Conservation (phyloP, 2,797 vertebrate genomes). For the Euthynnus affinis region DNA sequence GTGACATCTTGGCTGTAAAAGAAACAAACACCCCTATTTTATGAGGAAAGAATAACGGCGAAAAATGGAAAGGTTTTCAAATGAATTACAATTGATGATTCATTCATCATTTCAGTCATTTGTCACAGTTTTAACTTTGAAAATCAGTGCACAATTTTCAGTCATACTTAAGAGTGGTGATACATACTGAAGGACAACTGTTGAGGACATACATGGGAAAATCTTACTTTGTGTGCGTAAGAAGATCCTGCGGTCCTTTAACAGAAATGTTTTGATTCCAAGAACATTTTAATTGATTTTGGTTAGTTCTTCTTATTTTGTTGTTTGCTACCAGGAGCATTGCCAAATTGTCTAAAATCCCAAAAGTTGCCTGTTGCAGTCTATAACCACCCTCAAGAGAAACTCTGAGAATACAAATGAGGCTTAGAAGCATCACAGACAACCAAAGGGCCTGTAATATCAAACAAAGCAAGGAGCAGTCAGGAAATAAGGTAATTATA, state of each 20-base stretch:
- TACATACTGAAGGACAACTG: constrained; percentile 50
- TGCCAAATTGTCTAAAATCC: constrained; percentile 24
- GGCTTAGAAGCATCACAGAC: constrained; percentile 61
- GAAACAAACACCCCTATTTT: constrained; percentile 81
- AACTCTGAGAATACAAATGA: constrained; percentile 53
- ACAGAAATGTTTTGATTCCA: constrained; percentile 7
- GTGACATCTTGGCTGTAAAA: constrained; percentile 98
- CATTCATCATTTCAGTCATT: constrained; percentile 8
- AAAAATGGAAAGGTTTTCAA: constrained; percentile 9
- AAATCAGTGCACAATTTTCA: constrained; percentile 13
- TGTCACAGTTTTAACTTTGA: neutral
- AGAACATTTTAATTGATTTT: constrained; percentile 3
- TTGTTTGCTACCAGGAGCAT: constrained; percentile 20
- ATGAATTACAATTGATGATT: constrained; percentile 2
- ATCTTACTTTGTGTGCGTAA: neutral
- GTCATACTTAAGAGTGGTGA: constrained; percentile 38
- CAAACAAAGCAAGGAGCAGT: constrained; percentile 70
- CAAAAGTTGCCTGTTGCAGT: constrained; percentile 55
- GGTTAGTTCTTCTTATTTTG: neutral
- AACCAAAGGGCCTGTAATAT: constrained; percentile 71
- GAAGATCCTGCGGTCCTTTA: neutral
- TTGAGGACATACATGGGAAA: constrained; percentile 20
- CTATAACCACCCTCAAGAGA: constrained; percentile 62
- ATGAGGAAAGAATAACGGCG: constrained; percentile 42
- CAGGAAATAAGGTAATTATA: constrained; percentile 51